Evolutionary conservation across 2,113 vertebrate genomes (phyloP).

Genomic region (rat (Rattus norvegicus)): GRCr8 NC_086026.1:118748501-118749000

Average conservation of each 20-base stretch:
- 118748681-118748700: too few relatives aligned
- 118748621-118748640: too few relatives aligned
- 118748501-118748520: neutral
- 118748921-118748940: conserved; percentile 4
- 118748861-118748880: neutral
- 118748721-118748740: neutral
- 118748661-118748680: neutral
- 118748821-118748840: neutral
- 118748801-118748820: too few relatives aligned
- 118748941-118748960: conserved; percentile 27
- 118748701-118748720: neutral
- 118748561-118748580: neutral
- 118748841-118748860: neutral
- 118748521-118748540: neutral
- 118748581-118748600: neutral
- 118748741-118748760: neutral
- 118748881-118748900: neutral
- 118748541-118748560: neutral
- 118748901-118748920: neutral
- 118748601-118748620: neutral
- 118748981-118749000: conserved; percentile 98
- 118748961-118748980: conserved; percentile 86
- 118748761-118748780: neutral
- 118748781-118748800: neutral
- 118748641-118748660: neutral